Conservation (phyloP, 2,888 invertebrate species). For the Pyrochroa serraticornis region DNA sequence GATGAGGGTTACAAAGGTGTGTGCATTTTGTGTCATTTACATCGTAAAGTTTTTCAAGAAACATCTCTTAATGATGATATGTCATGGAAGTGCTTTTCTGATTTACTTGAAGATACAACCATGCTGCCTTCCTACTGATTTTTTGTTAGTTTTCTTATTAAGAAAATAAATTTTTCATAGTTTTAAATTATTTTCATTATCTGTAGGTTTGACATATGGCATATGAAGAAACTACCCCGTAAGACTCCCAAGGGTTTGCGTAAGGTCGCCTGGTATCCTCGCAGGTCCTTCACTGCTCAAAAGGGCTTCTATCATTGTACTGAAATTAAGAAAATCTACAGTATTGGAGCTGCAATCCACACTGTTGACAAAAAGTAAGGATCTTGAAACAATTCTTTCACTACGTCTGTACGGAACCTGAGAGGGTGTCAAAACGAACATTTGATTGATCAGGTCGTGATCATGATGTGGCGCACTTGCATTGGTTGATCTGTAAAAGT, state of each 20-base stretch:
- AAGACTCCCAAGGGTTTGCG: slow-evolving; percentile 99
- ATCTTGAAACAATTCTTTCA: not conserved
- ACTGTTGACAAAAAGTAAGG: slow-evolving; percentile 79
- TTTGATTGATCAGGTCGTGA: too few relatives aligned
- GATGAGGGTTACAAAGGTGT: slow-evolving; percentile 98
- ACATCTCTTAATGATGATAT: slow-evolving; percentile 64
- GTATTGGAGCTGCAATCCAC: slow-evolving; percentile 86
- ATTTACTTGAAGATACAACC: slow-evolving; percentile 58
- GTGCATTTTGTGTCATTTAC: slow-evolving; percentile 25
- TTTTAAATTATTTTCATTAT: slow-evolving; percentile 1
- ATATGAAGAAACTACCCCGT: slow-evolving; percentile 98
- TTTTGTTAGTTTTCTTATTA: slow-evolving; percentile 7
- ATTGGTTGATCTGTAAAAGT: too few relatives aligned
- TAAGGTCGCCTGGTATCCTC: slow-evolving; percentile 99
- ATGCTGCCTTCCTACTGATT: slow-evolving; percentile 71
- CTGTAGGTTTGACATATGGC: slow-evolving; percentile 97
- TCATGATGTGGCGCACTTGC: too few relatives aligned
- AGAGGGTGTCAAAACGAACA: too few relatives aligned
- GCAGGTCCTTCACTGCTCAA: slow-evolving; percentile 99
- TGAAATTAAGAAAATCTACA: slow-evolving; percentile 99
- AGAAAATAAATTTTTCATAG: not conserved
- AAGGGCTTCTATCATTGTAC: slow-evolving; percentile 99
- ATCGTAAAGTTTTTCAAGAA: slow-evolving; percentile 5
- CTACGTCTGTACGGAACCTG: too few relatives aligned
- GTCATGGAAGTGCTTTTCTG: slow-evolving; percentile 56